phyloP scores from a whole-genome alignment of 1,140 invertebrate species.

The Drosophila kurseongensis region DNA sequence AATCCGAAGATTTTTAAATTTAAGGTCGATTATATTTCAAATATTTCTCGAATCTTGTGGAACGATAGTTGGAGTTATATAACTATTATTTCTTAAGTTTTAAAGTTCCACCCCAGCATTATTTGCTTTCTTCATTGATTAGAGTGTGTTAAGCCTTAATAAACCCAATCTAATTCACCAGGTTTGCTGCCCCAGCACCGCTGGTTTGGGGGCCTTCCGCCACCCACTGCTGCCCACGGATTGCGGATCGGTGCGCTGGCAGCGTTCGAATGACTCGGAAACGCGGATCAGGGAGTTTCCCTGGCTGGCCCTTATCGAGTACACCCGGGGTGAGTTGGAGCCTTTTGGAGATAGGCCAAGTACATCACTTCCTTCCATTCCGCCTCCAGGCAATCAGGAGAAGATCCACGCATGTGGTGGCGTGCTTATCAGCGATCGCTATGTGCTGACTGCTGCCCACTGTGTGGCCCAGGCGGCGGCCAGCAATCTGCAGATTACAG shows the following conservation, averaged over 20 bases:
- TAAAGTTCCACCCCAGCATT: too few relatives aligned
- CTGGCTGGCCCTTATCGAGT: slow-evolving; percentile 88
- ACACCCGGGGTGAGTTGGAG: slow-evolving; percentile 55
- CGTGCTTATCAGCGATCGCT: slow-evolving; percentile 85
- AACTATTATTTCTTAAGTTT: too few relatives aligned
- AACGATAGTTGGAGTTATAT: too few relatives aligned
- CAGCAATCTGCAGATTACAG: slow-evolving; percentile 80
- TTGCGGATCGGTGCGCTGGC: slow-evolving; percentile 84
- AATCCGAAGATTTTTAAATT: too few relatives aligned
- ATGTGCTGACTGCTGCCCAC: slow-evolving; percentile 86
- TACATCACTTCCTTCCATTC: neutral
- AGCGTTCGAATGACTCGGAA: slow-evolving; percentile 86
- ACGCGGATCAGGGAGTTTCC: slow-evolving; percentile 88
- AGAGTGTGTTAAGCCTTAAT: too few relatives aligned
- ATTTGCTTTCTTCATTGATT: too few relatives aligned
- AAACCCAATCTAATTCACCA: slow-evolving; percentile 1
- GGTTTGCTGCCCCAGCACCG: slow-evolving; percentile 61
- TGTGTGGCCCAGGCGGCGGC: slow-evolving; percentile 85
- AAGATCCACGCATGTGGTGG: slow-evolving; percentile 86
- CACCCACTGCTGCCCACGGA: slow-evolving; percentile 53
- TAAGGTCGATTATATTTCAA: too few relatives aligned
- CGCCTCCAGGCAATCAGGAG: slow-evolving; percentile 38
- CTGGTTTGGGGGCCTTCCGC: slow-evolving; percentile 25
- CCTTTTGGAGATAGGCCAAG: neutral
- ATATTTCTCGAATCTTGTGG: too few relatives aligned